Evolutionary conservation across 2,113 vertebrate genomes (phyloP), one percentile per base, ranked within the genome.

Genomic region (Sporophila hypoxantha): DNA sequence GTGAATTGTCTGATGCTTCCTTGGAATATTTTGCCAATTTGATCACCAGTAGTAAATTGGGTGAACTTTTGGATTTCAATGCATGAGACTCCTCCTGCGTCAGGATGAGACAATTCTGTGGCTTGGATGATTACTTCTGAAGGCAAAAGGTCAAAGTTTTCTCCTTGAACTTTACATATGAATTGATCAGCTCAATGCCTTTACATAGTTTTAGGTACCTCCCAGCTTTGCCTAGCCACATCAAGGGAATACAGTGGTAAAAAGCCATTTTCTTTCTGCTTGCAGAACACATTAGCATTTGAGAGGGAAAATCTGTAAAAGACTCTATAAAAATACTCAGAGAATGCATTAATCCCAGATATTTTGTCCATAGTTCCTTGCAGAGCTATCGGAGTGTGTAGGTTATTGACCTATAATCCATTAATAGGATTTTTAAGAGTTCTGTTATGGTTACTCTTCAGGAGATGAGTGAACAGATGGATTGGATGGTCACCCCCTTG

Each of bases 351-450:
- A 92, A 96, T 94, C 74, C 86, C 32, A 93, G 82, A 87, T 88
- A 89, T 78, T 93, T 91, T 88, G 74, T 93, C 68, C 83, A 87
- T 83, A 84, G 69, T 71, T 89, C 56, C 73, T 95, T 65, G 42
- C 86, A 91, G 76, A 89, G 85, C 76, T 83, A 78, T 81, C 23
- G 0, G 82, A 85, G 82, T 79, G 76, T 79, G 86, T 92, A 91
- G 57, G 88, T 73, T 91, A 93, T 93, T 95, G 93, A 94, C 89
- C 92, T 93, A 89, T 95, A 93, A 94, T 92, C 82, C 80, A 95
- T 91, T 94, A 95, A 95, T 88, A 93, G 89, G 89, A 92, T 94
- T 93, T 93, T 95, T 92, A 79, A 91, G 87, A 90, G 88, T 92
- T 91, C 55, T 82, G 88, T 71, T 92, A 89, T 91, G 80, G 91